phyloP scores from a whole-genome alignment of 2,797 vertebrate genomes.

The Dallia pectoralis region DNA sequence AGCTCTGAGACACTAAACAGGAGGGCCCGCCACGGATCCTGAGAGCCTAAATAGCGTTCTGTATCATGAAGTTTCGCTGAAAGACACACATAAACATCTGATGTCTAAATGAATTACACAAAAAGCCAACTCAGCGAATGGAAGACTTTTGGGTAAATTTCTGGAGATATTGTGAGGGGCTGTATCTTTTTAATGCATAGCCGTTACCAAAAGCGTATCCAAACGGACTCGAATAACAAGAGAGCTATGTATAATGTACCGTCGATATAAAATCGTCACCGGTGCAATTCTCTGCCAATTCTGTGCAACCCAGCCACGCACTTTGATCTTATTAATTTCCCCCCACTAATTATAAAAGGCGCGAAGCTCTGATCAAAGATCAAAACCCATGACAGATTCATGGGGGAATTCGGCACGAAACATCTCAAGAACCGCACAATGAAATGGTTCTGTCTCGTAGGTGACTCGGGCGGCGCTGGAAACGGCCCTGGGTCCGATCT shows the following conservation, averaged over 20 bases:
- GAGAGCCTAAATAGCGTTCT: slow-evolving; percentile 24
- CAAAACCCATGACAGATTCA: slow-evolving; percentile 61
- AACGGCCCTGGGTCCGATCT: slow-evolving; percentile 48
- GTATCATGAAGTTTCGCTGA: slow-evolving; percentile 19
- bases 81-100: slow-evolving; percentile 32
- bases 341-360: slow-evolving; percentile 42
- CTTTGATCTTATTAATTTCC: slow-evolving; percentile 52
- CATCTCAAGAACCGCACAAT: slow-evolving; percentile 57
- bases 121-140: not conserved
- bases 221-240: slow-evolving; percentile 8
- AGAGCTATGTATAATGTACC: slow-evolving; percentile 57
- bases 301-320: slow-evolving; percentile 30
- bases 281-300: slow-evolving; percentile 50
- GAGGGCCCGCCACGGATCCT: slow-evolving; percentile 12
- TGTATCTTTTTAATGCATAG: not conserved
- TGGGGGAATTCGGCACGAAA: slow-evolving; percentile 48
- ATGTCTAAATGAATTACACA: not conserved
- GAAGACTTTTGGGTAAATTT: not conserved
- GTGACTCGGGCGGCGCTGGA: slow-evolving; percentile 41
- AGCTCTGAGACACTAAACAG: slow-evolving; percentile 31
- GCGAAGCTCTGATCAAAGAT: slow-evolving; percentile 44
- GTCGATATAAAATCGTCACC: slow-evolving; percentile 57
- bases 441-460: slow-evolving; percentile 50
- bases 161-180: not conserved
- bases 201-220: too few relatives aligned